Percentiles rank a stretch among this genome's conserved stretches.
phyloP scores from a whole-genome alignment of 1,140 invertebrate genomes.

The Drosophila micromelanica region DNA sequence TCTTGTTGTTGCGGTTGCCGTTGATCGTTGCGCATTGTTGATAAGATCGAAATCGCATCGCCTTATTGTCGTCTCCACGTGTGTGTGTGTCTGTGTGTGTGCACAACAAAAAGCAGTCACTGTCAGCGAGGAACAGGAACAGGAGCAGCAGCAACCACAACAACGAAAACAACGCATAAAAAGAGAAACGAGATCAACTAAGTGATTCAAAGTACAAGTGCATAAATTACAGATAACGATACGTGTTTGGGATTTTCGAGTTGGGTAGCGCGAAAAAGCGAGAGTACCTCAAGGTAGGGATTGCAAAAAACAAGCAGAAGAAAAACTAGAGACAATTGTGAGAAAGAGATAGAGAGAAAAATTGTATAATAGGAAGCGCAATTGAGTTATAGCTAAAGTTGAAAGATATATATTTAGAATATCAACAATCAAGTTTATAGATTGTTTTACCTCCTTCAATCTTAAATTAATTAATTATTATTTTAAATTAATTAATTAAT shows the following conservation, averaged over 20 bases:
- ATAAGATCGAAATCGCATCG: slow-evolving; percentile 78
- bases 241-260: slow-evolving; percentile 51
- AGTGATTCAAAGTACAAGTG: slow-evolving; percentile 82
- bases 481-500: too few species aligned
- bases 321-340: not conserved
- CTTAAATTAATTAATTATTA: too few species aligned
- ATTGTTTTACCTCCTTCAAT: too few species aligned
- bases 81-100: slow-evolving; percentile 16
- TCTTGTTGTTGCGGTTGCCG: slow-evolving; percentile 46
- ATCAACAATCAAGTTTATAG: too few species aligned
- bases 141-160: slow-evolving; percentile 11
- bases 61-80: slow-evolving; percentile 47
- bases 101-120: slow-evolving; percentile 50
- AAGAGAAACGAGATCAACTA: slow-evolving; percentile 62
- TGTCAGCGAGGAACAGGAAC: slow-evolving; percentile 23
- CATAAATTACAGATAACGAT: slow-evolving; percentile 80
- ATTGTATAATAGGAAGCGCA: too few species aligned
- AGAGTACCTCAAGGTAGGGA: slow-evolving; percentile 5
- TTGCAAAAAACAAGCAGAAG: not conserved
- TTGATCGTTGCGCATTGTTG: slow-evolving; percentile 73
- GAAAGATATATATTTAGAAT: too few species aligned
- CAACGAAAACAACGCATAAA: not conserved
- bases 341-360: not conserved
- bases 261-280: slow-evolving; percentile 22
- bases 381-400: too few species aligned